A percentile compares a stretch with the other conserved stretches of the same genome.
phyloP scores from a whole-genome alignment of 2,797 vertebrate species.

The Sebastes variabilis region DNA sequence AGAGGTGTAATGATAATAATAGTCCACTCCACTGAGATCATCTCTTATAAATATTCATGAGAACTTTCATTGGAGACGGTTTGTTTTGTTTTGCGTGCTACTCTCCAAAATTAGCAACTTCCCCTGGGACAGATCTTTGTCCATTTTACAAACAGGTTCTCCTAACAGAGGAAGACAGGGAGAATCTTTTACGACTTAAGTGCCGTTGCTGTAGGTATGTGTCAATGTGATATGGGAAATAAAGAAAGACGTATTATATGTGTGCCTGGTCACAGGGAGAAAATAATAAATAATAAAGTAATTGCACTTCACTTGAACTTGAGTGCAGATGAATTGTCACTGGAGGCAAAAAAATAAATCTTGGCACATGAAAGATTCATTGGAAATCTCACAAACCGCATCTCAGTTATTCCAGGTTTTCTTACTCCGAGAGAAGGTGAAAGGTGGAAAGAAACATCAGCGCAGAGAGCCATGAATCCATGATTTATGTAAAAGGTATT shows the following conservation, averaged over 20 bases:
- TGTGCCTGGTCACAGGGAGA: slow-evolving; percentile 45
- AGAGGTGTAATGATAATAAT: slow-evolving; percentile 43
- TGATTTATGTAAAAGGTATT: slow-evolving; percentile 27
- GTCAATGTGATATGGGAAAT: slow-evolving; percentile 32
- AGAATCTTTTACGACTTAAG: slow-evolving; percentile 5
- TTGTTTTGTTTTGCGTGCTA: slow-evolving; percentile 45
- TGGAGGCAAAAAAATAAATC: slow-evolving; percentile 27
- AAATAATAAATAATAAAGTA: slow-evolving; percentile 70
- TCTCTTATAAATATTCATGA: slow-evolving; percentile 57
- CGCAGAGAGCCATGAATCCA: neutral
- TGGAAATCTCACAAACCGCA: slow-evolving; percentile 42
- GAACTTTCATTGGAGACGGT: slow-evolving; percentile 51
- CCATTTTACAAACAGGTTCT: slow-evolving; percentile 41
- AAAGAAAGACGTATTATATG: slow-evolving; percentile 35
- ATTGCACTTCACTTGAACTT: slow-evolving; percentile 72
- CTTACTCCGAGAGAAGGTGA: slow-evolving; percentile 14
- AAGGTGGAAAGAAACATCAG: slow-evolving; percentile 36
- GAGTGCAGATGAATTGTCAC: slow-evolving; percentile 43
- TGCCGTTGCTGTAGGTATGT: slow-evolving; percentile 23
- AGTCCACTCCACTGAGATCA: slow-evolving; percentile 46
- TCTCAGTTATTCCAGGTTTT: slow-evolving; percentile 45
- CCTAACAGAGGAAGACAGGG: slow-evolving; percentile 12
- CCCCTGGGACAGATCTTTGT: slow-evolving; percentile 39
- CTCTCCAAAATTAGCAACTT: slow-evolving; percentile 46
- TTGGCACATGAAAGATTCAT: slow-evolving; percentile 69